Evolutionary conservation across 2,113 vertebrate species (phyloP), one percentile per base, ranked within the genome.

Genomic region (Lepidothrix coronata): DNA sequence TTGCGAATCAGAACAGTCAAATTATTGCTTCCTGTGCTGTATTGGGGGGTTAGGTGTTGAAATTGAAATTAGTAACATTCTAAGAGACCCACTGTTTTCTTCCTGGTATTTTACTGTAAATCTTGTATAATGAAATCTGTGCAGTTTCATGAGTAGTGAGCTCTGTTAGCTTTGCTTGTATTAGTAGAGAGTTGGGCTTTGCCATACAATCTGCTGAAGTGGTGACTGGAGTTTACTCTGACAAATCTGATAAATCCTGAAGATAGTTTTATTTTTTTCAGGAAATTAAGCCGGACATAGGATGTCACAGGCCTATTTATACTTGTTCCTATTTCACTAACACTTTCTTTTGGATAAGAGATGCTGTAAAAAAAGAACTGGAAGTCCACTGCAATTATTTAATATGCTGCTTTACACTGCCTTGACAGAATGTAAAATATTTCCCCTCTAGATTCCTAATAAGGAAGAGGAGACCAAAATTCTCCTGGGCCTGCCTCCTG

Each of bases 401-500:
- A 52, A 55, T 43, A 35, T 49, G 31, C 61, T 81, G 23, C 8
- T 78, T 84, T 72, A 37, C 58, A 37, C 65, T 79, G 52, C 91
- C 31, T 57, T 91, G 62, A 89, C n/a, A 52, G 68, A 92, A 57
- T 63, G 44, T 90, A 43, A 84, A 83, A 80, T 89, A n/a, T 96
- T 35, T 98, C 85, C 70, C 94, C 51, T 97, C 54, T 96, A 99
- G 99, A 98, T 99, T 85, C 98, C 98, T 72, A 98, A 98, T 67
- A 98, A 98, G 97, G 97, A 98, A 80, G 98, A 99, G 88, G 99
- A 99, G 96, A 98, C 99, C 7, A 98, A 98, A 83, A 85, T 98
- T 91, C 98, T 99, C 67, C 91, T 99, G 90, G 96, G 98, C 92
- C 97, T 99, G 74, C 97, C 97, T 85, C 98, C 98, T 66, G 98